Evolutionary conservation across 2,797 vertebrate species (phyloP), one percentile per base, ranked within the genome.

Genomic region (Sebastes flavidus): DNA sequence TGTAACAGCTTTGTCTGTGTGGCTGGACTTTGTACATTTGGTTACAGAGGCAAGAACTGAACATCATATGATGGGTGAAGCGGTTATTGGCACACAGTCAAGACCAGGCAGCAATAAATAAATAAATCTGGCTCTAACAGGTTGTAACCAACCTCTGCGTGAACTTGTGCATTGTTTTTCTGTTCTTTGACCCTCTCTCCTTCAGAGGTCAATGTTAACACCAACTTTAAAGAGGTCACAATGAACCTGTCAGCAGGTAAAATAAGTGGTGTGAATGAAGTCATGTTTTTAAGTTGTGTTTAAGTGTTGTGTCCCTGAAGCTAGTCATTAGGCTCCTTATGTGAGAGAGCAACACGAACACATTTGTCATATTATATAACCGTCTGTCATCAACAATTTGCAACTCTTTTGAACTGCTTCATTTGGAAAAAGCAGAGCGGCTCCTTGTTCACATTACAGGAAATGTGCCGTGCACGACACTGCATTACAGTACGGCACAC

Each of bases 301-400:
- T 36, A 78, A 49, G 12, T 66, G n/a, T 70, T 69, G 30, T 70
- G 7, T 56, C 59, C 12, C 36, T 46, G n/a, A 54, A 25, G 56
- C 54, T 18, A 18, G 13, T 49, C 42, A 76, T 34, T 8, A 24
- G 18, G 32, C 81, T 42, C 49, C 4, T 30, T 4, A 16, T 12
- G 20, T 16, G 11, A 61, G 12, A 71, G 8, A 54, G 55, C 32
- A 71, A 24, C 13, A 10, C 25, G 16, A 4, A 5, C 38, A n/a
- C n/a, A 56, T 65, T 83, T 77, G 59, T 25, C 22, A 9, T 56
- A 16, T 89, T 89, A 75, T 32, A 46, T 78, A 84, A 91, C 52
- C 6, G 27, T 69, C 27, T 72, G 67, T 77, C 66, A 60, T 66
- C 22, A 61, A 49, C 60, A 49, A 69, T 75, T 75, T 79, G 46